phyloP scores from a whole-genome alignment of 2,113 vertebrate genomes.

The Sylvietta virens region DNA sequence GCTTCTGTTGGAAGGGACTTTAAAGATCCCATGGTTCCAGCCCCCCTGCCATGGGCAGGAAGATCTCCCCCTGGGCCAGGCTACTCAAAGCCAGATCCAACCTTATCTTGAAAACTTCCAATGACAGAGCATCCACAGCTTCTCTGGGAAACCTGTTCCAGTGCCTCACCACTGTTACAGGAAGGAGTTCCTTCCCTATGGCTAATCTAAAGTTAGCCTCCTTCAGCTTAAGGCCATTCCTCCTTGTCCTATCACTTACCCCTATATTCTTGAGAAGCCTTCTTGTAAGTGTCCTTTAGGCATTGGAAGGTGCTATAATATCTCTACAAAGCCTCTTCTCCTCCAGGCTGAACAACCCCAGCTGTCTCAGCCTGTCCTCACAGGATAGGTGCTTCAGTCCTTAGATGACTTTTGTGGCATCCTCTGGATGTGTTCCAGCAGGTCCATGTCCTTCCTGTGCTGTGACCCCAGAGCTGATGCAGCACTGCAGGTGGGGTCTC shows the following conservation, averaged over 20 bases:
- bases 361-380: neutral
- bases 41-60: neutral
- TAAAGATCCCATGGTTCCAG: rapidly evolving
- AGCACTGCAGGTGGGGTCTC: neutral
- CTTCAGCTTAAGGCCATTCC: neutral
- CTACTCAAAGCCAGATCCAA: neutral
- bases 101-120: neutral
- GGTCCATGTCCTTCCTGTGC: neutral
- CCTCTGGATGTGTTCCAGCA: neutral
- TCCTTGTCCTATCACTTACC: neutral
- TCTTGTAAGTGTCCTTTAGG: neutral
- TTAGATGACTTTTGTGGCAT: neutral
- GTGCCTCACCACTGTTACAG: neutral
- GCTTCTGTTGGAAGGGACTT: neutral
- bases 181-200: neutral
- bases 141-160: neutral
- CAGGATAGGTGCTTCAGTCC: neutral
- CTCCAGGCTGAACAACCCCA: neutral
- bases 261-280: neutral
- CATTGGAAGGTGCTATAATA: neutral
- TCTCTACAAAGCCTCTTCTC: neutral
- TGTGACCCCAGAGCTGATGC: neutral
- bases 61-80: neutral
- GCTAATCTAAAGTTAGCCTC: neutral
- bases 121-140: too few relatives aligned